These are phyloP conservation scores for Itoplectis maculator DNA, from an alignment of 2,888 invertebrate genomes.

Conservation along the genomic window DNA sequence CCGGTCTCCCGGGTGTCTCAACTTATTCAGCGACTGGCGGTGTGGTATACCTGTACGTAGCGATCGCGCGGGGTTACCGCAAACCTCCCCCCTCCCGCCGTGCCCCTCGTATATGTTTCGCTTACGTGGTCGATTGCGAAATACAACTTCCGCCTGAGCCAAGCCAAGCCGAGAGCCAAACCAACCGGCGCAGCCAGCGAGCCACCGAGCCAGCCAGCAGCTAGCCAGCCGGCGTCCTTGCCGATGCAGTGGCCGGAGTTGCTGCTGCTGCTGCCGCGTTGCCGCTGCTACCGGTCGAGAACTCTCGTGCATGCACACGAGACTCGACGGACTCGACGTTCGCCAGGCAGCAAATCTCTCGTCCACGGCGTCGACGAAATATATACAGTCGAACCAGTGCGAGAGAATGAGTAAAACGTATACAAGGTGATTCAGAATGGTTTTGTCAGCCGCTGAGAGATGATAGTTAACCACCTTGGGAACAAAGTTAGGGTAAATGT, in stretches of 20 bases:
- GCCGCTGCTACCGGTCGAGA: slow-evolving; percentile 35
- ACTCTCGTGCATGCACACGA: slow-evolving; percentile 48
- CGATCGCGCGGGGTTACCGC: slow-evolving; percentile 38
- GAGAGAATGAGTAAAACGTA: background rate
- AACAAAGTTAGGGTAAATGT: too few relatives aligned
- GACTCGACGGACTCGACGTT: slow-evolving; percentile 35
- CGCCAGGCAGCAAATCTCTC: slow-evolving; percentile 54
- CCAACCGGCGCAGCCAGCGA: slow-evolving; percentile 26
- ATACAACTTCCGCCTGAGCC: slow-evolving; percentile 74
- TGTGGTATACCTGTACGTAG: slow-evolving; percentile 24
- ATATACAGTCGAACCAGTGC: background rate
- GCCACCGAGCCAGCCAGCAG: slow-evolving; percentile 39
- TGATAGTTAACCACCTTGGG: too few relatives aligned
- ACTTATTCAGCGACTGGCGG: slow-evolving; percentile 29
- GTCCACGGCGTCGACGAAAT: slow-evolving; percentile 29
- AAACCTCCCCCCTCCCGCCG: slow-evolving; percentile 24
- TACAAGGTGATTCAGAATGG: too few relatives aligned
- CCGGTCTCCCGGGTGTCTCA: slow-evolving; percentile 1
- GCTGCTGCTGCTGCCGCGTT: slow-evolving; percentile 23
- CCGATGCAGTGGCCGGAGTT: slow-evolving; percentile 39
- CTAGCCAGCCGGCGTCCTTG: slow-evolving; percentile 60
- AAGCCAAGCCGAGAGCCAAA: slow-evolving; percentile 29
- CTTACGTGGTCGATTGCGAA: slow-evolving; percentile 77
- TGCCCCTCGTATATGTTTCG: slow-evolving; percentile 67
- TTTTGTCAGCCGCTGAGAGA: too few relatives aligned